Evolutionary conservation across 2,113 vertebrate species (phyloP).

Genomic region (Misgurnus anguillicaudatus): DNA sequence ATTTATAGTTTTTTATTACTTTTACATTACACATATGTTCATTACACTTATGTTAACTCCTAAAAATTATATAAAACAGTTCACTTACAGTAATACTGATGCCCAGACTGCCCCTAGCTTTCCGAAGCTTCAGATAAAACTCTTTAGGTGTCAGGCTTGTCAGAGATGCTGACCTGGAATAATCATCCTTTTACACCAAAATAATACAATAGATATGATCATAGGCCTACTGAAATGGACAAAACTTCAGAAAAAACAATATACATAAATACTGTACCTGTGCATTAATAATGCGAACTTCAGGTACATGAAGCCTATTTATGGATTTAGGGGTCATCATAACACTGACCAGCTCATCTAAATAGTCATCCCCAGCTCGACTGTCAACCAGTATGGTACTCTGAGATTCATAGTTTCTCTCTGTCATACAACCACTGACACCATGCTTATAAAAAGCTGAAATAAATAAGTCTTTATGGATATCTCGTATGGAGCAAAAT

Average conservation of each 20-base stretch:
- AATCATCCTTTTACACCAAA: constrained; percentile 64
- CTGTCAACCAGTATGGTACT: constrained; percentile 51
- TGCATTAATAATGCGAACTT: constrained; percentile 59
- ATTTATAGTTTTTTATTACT: too few relatives aligned
- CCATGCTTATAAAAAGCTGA: constrained; percentile 52
- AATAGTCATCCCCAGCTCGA: constrained; percentile 59
- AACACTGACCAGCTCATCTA: constrained; percentile 66
- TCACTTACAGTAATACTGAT: constrained; percentile 85
- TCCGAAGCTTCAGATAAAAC: constrained; percentile 78
- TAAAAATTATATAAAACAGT: background rate
- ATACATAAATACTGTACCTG: constrained; percentile 67
- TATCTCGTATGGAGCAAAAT: too few relatives aligned
- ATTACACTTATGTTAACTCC: too few relatives aligned
- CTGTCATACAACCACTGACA: constrained; percentile 42
- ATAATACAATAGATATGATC: background rate
- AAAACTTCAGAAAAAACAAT: background rate
- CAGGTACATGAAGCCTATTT: constrained; percentile 63
- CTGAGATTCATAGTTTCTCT: constrained; percentile 61
- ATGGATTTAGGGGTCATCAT: constrained; percentile 67
- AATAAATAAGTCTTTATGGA: too few relatives aligned
- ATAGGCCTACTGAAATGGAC: background rate
- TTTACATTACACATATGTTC: too few relatives aligned
- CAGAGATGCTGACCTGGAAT: constrained; percentile 43
- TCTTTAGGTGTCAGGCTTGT: constrained; percentile 66
- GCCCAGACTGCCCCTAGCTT: constrained; percentile 82